phyloP scores from a whole-genome alignment of 2,888 invertebrate genomes.

The Scaeva pyrastri region DNA sequence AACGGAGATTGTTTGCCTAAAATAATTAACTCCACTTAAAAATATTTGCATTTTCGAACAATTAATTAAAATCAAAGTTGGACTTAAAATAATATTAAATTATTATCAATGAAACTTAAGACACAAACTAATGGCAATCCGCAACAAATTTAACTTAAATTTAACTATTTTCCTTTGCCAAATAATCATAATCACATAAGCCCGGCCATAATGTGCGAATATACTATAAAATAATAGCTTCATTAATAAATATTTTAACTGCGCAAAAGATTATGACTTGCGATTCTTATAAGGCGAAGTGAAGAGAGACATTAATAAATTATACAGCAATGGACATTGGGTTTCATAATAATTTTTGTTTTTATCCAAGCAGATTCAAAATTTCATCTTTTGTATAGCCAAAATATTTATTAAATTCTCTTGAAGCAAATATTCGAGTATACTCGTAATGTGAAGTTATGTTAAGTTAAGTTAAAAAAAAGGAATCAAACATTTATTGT shows the following conservation, averaged over 20 bases:
- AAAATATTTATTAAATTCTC: too few relatives aligned
- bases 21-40: neutral
- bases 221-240: constrained; percentile 35
- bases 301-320: constrained; percentile 6
- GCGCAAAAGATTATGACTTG: constrained; percentile 36
- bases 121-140: constrained; percentile 26
- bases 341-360: neutral
- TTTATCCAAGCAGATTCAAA: constrained; percentile 1
- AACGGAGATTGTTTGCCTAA: too few relatives aligned
- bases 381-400: constrained; percentile 2
- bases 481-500: too few relatives aligned
- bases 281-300: neutral
- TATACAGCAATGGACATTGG: neutral
- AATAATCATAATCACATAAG: neutral
- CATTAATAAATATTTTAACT: constrained; percentile 48
- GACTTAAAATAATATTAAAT: constrained; percentile 1
- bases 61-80: neutral
- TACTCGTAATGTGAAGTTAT: too few relatives aligned
- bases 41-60: neutral
- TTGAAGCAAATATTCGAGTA: too few relatives aligned
- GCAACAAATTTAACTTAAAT: constrained; percentile 35
- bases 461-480: too few relatives aligned
- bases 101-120: constrained; percentile 3
- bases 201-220: constrained; percentile 19
- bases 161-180: constrained; percentile 26